Percentiles rank a stretch among this genome's conserved stretches.
These are phyloP conservation scores for Halichoeres trimaculatus DNA, from an alignment of 2,113 vertebrate species.

Conservation along the genomic window DNA sequence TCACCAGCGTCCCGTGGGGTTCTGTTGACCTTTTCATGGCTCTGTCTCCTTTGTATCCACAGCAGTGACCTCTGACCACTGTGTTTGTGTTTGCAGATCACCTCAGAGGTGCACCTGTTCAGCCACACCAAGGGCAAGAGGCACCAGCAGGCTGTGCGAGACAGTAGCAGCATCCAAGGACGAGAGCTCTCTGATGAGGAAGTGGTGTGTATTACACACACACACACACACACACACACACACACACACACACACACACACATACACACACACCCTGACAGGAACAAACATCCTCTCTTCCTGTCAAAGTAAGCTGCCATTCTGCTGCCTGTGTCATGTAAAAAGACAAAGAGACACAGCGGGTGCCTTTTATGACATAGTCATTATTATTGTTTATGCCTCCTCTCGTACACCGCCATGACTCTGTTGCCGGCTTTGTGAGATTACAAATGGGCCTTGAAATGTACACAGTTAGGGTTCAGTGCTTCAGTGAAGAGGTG, in stretches of 20 bases:
- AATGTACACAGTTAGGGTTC: constrained; percentile 79
- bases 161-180: constrained; percentile 98
- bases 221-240: constrained; percentile 36
- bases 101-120: constrained; percentile 98
- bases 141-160: constrained; percentile 96
- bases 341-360: constrained; percentile 57
- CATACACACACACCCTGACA: constrained; percentile 13
- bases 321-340: constrained; percentile 33
- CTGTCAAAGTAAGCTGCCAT: constrained; percentile 33
- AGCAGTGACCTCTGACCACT: constrained; percentile 70
- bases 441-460: constrained; percentile 74
- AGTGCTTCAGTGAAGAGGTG: constrained; percentile 70
- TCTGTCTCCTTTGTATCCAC: constrained; percentile 66
- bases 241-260: constrained; percentile 33
- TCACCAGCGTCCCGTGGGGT: constrained; percentile 55
- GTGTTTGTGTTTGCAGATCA: constrained; percentile 89
- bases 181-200: constrained; percentile 98
- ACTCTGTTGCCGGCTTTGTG: constrained; percentile 63
- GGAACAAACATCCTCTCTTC: constrained; percentile 58
- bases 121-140: constrained; percentile 97
- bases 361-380: constrained; percentile 59
- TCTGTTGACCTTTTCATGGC: constrained; percentile 62
- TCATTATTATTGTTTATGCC: constrained; percentile 70
- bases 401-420: constrained; percentile 47
- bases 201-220: constrained; percentile 88